Conservation (phyloP, 2,113 vertebrate species). For the Myrmecophaga tridactyla region DNA sequence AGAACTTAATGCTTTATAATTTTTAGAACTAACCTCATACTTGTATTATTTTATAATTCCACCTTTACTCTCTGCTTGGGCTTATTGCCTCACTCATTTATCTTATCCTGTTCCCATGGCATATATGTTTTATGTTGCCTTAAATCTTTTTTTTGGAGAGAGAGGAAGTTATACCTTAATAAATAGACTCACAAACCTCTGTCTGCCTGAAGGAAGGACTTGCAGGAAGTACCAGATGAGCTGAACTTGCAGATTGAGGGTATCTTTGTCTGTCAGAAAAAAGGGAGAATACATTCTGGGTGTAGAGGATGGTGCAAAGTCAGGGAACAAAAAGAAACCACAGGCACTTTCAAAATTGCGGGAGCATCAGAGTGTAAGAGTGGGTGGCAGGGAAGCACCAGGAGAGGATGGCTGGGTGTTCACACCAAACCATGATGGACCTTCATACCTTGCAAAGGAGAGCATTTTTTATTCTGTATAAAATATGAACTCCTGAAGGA, state of each 20-base stretch:
- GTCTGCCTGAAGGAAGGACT: background rate
- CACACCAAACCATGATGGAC: background rate
- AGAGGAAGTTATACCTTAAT: background rate
- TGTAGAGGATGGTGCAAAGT: background rate
- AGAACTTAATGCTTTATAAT: background rate
- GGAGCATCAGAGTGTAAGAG: background rate
- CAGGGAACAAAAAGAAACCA: background rate
- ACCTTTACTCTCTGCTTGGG: slow-evolving; percentile 26
- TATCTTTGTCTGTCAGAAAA: background rate
- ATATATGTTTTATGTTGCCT: slow-evolving; percentile 5
- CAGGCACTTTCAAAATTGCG: background rate
- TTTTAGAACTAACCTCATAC: background rate
- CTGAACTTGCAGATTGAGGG: background rate
- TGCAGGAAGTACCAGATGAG: background rate
- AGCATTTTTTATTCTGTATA: background rate
- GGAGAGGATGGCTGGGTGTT: background rate
- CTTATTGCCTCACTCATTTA: background rate
- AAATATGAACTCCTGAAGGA: background rate
- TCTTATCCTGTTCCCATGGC: background rate
- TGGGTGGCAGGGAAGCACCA: background rate
- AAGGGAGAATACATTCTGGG: background rate
- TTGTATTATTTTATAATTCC: slow-evolving; percentile 8
- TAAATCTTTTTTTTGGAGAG: background rate
- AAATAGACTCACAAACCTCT: background rate
- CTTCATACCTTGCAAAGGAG: background rate